Evolutionary conservation across 64 coral and sea anemone species (phyloP), one percentile per base, ranked within the genome.

Genomic region (Porites lutea): DNA sequence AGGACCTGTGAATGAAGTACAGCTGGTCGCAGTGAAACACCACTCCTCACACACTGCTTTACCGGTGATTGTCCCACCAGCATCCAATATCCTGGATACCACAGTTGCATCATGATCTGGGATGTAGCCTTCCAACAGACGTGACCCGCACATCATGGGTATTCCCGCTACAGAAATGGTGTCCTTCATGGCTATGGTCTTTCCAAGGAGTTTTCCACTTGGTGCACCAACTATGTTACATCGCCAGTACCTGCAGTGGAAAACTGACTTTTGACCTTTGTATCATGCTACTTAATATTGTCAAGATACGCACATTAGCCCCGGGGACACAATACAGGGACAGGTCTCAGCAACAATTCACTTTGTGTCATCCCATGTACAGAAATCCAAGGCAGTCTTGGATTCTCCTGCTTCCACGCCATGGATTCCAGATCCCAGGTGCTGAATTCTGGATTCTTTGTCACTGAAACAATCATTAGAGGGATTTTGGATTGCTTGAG

Each of bases 31-130:
- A 61, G 55, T 60, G 0, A 37, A 74, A 44, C 89, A 91, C 52
- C 67, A 72, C 44, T 83, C 78, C 89, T 91, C 89, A 62, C 89
- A 91, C 20, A 82, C 78, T 21, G 89, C 77, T 83, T 91, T 91
- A 6, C 89, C 89, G 3, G 77, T 72, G 64, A 84, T 91, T 46
- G 12, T 52, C 13, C 78, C 89, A 23, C 78, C 89, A 50, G 77
- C 77, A 57, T 91, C 78, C 44, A 91, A 76, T 59, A 91, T 45
- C 18, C 78, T 67, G 10, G 89, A 71, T 19, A 91, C 89, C 53
- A 91, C 78, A 48, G 89, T 72, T 21, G 89, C 89, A 71, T 91
- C 89, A 10, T 82, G 20, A 82, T 91, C 89, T 58, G 89, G 89
- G 19, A 91, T 43, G 59, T 82, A 91, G 13, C 77, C 65, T 50